These are phyloP conservation scores for Neoscelio sp. DNA, from an alignment of 2,888 invertebrate species.

Conservation along the genomic window DNA sequence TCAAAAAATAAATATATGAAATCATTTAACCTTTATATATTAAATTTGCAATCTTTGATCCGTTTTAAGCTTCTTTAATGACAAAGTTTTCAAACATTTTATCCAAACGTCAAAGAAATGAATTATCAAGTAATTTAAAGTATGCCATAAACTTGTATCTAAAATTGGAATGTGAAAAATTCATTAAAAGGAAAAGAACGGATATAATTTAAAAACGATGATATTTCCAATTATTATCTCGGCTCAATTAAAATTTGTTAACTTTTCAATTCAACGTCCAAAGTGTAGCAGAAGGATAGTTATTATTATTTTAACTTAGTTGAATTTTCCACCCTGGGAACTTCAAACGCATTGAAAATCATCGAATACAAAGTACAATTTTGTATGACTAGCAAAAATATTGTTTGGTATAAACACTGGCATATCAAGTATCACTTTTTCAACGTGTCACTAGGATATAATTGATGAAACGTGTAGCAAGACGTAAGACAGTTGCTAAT, in stretches of 20 bases:
- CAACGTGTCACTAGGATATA: constrained; percentile 39
- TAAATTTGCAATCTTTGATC: constrained; percentile 31
- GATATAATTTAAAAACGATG: background rate
- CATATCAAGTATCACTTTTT: constrained; percentile 56
- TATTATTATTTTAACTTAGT: too few relatives aligned
- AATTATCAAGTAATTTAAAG: constrained; percentile 20
- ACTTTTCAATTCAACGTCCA: too few relatives aligned
- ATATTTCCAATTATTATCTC: background rate
- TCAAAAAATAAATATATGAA: background rate
- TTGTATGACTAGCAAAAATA: constrained; percentile 39
- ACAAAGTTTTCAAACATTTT: constrained; percentile 20
- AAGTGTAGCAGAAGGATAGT: too few relatives aligned
- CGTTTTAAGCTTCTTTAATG: constrained; percentile 27
- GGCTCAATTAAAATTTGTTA: constrained; percentile 1
- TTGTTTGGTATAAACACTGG: constrained; percentile 46
- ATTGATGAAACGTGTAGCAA: constrained; percentile 62
- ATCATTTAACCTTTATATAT: constrained; percentile 24
- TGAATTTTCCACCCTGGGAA: background rate
- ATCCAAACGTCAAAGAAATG: constrained; percentile 23
- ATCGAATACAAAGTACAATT: constrained; percentile 26
- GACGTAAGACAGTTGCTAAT: constrained; percentile 56
- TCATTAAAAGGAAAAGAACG: too few relatives aligned
- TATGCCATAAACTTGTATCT: background rate
- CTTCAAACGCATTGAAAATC: constrained; percentile 4
- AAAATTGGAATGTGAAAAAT: too few relatives aligned